Evolutionary conservation across 2,888 invertebrate genomes (phyloP), one percentile per base, ranked within the genome.

Genomic region (Lagria hirta): DNA sequence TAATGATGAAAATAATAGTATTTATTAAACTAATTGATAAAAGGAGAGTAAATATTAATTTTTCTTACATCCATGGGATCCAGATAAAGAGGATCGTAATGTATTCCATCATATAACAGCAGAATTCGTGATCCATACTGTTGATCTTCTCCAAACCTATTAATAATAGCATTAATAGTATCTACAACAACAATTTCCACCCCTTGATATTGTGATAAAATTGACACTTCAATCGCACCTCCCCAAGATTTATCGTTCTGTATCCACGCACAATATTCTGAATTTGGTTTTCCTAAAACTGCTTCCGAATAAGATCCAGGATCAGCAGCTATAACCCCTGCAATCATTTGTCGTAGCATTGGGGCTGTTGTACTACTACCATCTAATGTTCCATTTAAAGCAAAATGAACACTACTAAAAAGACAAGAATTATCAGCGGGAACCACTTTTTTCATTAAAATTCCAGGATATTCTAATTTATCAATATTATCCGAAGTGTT

Each of bases 371-470:
- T 84, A 33, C 83, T 83, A 14, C 80, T 77, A 21, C 86, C 81
- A 62, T 91, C 87, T 17, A 90, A 78, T 69, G 83, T 86, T 5
- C 88, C 88, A 62, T 83, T 84, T 46, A 85, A 70, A 52, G 84
- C 84, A 71, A 78, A 82, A 64, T 81, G 82, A 66, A 97, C 81
- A 68, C 94, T 93, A 49, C 92, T 92, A 72, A 97, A 97, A 30
- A 97, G 80, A 73, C 97, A 97, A 2, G 95, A 96, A 72, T 97
- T 96, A 72, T 97, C 93, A 4, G 96, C 88, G 52, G 96, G 95
- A 34, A 97, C 96, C 24, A 90, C 84, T 74, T 88, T 87, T 65
- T 92, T 88, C 79, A 93, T 81, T 29, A 95, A 74, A 56, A 92
- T 82, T 16, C 93, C 93, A 47, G 70, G 68, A 26, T 55, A 62